Percentiles rank a stretch among this genome's conserved stretches.
These are phyloP conservation scores for Chrysogorgia sp. DNA, from an alignment of 92 coral and sea anemone species.

Conservation along the genomic window DNA sequence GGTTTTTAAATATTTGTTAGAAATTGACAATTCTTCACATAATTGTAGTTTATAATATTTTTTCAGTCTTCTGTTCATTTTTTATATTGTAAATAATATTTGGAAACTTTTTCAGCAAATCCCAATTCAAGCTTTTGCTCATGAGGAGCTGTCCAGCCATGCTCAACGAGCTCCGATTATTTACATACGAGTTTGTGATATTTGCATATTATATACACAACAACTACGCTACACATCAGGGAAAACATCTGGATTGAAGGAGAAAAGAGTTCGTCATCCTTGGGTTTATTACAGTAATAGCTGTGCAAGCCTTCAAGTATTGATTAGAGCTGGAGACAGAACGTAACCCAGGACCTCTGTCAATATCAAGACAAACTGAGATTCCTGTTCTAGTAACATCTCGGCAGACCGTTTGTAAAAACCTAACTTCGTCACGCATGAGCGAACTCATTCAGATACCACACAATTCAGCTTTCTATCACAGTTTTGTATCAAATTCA, in stretches of 20 bases:
- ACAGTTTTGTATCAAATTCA: neutral
- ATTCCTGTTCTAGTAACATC: neutral
- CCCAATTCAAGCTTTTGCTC: neutral
- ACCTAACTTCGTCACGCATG: neutral
- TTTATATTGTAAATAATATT: too few species aligned
- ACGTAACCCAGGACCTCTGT: neutral
- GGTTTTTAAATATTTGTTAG: too few species aligned
- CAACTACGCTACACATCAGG: neutral
- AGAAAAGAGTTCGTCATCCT: conserved; percentile 1
- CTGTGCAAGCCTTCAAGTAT: neutral
- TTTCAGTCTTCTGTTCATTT: too few species aligned
- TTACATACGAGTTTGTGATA: neutral
- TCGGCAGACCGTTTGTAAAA: conserved; percentile 1
- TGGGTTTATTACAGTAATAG: neutral
- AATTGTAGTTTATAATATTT: too few species aligned
- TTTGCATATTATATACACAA: neutral
- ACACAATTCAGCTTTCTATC: neutral
- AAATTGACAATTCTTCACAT: too few species aligned
- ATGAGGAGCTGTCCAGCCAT: neutral
- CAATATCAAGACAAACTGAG: neutral
- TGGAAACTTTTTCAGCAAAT: too few species aligned
- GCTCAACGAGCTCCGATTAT: neutral
- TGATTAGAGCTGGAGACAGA: neutral
- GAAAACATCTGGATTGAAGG: neutral
- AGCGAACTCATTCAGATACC: neutral